Evolutionary conservation across 2,797 vertebrate genomes (phyloP).

Genomic region (Enteromius afrohamiltoni): DNA sequence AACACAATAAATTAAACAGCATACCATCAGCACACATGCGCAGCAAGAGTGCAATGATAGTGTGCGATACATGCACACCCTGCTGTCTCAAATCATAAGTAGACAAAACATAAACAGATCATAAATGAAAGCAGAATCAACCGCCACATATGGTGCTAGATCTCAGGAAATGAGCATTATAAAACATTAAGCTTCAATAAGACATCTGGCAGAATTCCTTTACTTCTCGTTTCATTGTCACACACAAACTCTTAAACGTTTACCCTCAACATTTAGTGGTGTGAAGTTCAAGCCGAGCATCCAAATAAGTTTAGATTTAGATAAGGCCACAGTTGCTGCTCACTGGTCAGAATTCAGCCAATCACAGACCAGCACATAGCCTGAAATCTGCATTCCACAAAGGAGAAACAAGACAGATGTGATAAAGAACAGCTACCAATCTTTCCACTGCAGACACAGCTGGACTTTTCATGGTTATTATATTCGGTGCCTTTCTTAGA

Average conservation of each 20-base stretch:
- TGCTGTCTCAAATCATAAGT: neutral
- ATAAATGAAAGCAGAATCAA: conserved; percentile 17
- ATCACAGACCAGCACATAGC: neutral
- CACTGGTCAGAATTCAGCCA: conserved; percentile 17
- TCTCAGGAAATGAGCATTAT: conserved; percentile 21
- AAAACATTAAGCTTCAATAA: conserved; percentile 11
- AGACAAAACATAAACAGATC: conserved; percentile 28
- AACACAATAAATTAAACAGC: neutral
- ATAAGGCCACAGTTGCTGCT: neutral
- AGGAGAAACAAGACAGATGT: neutral
- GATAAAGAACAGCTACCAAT: conserved; percentile 33
- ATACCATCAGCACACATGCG: conserved; percentile 1
- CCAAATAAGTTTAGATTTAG: neutral
- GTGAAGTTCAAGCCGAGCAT: neutral
- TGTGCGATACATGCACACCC: conserved; percentile 4
- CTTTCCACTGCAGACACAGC: conserved; percentile 16
- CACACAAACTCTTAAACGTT: neutral
- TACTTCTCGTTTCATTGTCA: neutral
- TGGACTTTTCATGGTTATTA: conserved; percentile 17
- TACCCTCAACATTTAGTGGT: neutral
- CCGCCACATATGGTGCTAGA: conserved; percentile 26
- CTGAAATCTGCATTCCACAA: conserved; percentile 26
- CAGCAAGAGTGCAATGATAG: neutral
- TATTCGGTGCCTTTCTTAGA: neutral
- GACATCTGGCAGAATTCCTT: conserved; percentile 16